phyloP scores from a whole-genome alignment of 2,888 invertebrate genomes.

The Toxonevra muliebris region DNA sequence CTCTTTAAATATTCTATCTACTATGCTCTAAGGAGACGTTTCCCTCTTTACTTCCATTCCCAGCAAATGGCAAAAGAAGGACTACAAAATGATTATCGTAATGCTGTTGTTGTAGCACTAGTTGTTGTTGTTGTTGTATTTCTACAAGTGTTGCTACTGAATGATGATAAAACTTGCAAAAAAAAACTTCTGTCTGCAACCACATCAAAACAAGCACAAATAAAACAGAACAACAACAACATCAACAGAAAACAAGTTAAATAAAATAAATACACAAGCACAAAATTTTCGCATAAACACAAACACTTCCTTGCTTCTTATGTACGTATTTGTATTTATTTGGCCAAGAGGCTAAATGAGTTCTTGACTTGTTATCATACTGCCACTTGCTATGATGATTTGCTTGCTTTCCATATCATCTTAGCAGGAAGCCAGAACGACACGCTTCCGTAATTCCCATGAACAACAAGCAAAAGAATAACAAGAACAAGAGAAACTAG shows the following conservation, averaged over 20 bases:
- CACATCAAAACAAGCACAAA: constrained; percentile 1
- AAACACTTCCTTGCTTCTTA: constrained; percentile 37
- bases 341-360: constrained; percentile 51
- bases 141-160: too few relatives aligned
- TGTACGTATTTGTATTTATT: constrained; percentile 38
- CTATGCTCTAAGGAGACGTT: too few relatives aligned
- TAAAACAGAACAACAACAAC: background rate
- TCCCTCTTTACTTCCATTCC: too few relatives aligned
- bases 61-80: background rate
- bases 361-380: constrained; percentile 44
- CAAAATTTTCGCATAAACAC: constrained; percentile 5
- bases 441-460: constrained; percentile 31
- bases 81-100: constrained; percentile 12
- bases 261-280: constrained; percentile 19
- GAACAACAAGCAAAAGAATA: constrained; percentile 1
- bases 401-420: constrained; percentile 6
- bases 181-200: background rate
- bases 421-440: constrained; percentile 16
- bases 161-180: constrained; percentile 5
- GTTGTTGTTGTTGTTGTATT: background rate
- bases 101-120: background rate
- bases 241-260: background rate
- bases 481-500: too few relatives aligned
- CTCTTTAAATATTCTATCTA: too few relatives aligned
- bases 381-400: constrained; percentile 33